Conservation (phyloP, 2,888 invertebrate genomes). For the Acronicta alni region DNA sequence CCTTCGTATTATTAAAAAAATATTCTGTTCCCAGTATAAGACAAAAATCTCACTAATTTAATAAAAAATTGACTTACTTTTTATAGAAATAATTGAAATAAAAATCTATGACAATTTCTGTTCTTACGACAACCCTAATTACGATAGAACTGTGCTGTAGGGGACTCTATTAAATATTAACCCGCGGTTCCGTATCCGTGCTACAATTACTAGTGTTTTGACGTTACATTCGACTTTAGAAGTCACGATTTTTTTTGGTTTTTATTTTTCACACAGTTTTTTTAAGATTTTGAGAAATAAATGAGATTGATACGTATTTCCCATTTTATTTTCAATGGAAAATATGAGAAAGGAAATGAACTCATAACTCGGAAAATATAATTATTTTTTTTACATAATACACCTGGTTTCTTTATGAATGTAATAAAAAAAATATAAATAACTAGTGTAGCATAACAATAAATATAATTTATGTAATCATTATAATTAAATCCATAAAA, state of each 20-base stretch:
- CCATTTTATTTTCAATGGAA: too few species aligned
- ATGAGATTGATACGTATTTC: too few species aligned
- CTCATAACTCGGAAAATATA: too few species aligned
- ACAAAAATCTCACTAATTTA: background rate
- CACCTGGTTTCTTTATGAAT: too few species aligned
- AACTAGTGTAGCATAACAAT: too few species aligned
- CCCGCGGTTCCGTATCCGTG: constrained; percentile 44
- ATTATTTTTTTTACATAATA: too few species aligned
- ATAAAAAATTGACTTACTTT: background rate
- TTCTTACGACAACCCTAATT: constrained; percentile 44
- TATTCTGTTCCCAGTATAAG: constrained; percentile 1
- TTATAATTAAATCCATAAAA: background rate
- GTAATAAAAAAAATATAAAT: too few species aligned
- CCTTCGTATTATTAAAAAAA: too few species aligned
- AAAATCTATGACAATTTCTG: background rate
- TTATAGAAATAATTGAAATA: background rate
- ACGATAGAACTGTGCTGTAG: constrained; percentile 30
- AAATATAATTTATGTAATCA: too few species aligned
- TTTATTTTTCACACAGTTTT: background rate
- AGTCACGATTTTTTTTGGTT: constrained; percentile 36
- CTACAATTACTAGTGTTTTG: constrained; percentile 63
- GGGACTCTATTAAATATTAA: constrained; percentile 65
- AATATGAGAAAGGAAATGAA: too few species aligned
- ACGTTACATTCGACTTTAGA: constrained; percentile 49
- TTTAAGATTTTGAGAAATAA: too few species aligned